These are phyloP conservation scores for Ornithorhynchus anatinus DNA, from an alignment of 2,113 vertebrate genomes.

Conservation along the genomic window DNA sequence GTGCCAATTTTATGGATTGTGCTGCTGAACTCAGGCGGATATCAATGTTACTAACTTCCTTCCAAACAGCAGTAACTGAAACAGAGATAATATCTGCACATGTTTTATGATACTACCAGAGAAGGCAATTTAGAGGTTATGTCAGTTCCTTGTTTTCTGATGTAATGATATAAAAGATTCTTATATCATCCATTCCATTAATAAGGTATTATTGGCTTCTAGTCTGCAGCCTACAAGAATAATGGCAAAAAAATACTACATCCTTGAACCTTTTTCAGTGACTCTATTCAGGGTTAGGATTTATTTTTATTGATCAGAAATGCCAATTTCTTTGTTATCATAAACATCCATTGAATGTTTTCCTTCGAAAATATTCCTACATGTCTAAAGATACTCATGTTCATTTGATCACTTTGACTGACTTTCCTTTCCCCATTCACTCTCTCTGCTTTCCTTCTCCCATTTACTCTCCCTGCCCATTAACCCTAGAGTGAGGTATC, in stretches of 20 bases:
- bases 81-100: neutral
- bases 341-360: no score
- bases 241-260: no score
- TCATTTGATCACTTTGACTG: neutral
- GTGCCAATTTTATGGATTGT: neutral
- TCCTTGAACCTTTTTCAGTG: fast-evolving
- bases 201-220: no score
- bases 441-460: no score
- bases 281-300: neutral
- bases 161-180: no score
- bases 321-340: neutral
- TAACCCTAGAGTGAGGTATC: fast-evolving
- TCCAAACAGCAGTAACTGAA: neutral
- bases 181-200: no score
- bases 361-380: neutral
- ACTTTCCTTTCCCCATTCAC: neutral
- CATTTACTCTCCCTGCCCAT: no score
- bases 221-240: no score
- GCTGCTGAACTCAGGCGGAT: slow-evolving; percentile 2
- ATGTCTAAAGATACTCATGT: neutral
- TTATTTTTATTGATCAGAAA: neutral
- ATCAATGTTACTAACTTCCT: neutral
- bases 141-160: no score
- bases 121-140: neutral
- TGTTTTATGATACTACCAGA: neutral